A percentile compares a stretch with the other conserved stretches of the same genome.
Evolutionary conservation across 2,797 vertebrate species (phyloP).

Genomic region (Molossus molossus): DNA sequence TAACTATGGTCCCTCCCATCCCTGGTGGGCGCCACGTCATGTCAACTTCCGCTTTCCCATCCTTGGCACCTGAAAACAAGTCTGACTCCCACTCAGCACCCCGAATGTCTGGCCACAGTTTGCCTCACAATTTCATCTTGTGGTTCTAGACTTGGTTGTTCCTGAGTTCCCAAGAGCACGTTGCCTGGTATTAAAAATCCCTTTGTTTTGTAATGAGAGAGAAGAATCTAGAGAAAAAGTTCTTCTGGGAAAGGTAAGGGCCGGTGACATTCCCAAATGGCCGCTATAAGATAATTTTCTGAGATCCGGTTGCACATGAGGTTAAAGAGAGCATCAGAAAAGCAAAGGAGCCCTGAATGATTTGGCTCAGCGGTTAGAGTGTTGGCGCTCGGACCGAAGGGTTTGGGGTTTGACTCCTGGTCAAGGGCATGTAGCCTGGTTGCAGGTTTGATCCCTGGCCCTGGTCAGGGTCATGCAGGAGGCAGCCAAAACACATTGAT

Average conservation of each 20-base stretch:
- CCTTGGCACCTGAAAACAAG: background rate
- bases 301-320: background rate
- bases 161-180: background rate
- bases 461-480: no score
- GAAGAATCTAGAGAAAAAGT: background rate
- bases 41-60: background rate
- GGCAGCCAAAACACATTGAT: no score
- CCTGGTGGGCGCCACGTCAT: background rate
- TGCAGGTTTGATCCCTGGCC: no score
- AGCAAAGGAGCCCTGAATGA: no score
- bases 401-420: no score
- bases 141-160: background rate
- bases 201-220: background rate
- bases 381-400: no score
- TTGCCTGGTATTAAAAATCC: background rate
- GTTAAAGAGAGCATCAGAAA: background rate
- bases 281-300: background rate
- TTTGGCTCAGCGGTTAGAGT: no score
- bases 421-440: no score
- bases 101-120: background rate
- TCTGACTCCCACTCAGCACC: background rate
- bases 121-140: background rate
- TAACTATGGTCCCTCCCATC: background rate
- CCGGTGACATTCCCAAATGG: background rate
- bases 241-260: background rate